Base-by-base conservation (phyloP, 2,113 vertebrate species). In the Cheilinus undulatus region DNA sequence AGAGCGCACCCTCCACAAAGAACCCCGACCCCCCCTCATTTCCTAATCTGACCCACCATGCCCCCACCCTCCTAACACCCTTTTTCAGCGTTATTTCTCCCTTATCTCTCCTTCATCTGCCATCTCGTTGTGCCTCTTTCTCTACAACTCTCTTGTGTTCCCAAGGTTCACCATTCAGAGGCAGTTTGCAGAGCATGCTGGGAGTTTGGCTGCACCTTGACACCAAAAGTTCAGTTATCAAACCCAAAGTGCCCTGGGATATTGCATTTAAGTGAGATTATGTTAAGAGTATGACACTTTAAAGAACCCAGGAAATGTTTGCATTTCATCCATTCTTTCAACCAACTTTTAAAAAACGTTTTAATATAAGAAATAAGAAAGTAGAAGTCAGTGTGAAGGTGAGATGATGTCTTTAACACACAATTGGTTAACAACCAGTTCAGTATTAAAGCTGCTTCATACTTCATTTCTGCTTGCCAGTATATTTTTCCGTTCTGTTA, bases 41-140 rank as follows among this genome's bases (percentile, higher is more conserved):
- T 40, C 59, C 54, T 43, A 45, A 24, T 57, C 30, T 9, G 3
- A 48, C 67, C 45, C 66, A 34, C 78, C 46, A 66, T 22, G 22
- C 4, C 2, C 40, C 57, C 23, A 45, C 56, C 62, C 61, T 43
- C 51, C 34, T 19, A 61, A n/a, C 32, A 13, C 19, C 19, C 63
- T 73, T 63, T 65, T 56, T 73, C 22, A 19, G 20, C 11, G 7
- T 4, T 24, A 40, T 70, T 56, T 57, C 58, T 59, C 46, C 50
- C 43, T 7, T 85, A 65, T 71, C 67, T 78, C 34, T 70, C 69
- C 68, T 81, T 79, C 64, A 76, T 87, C 66, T 73, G 5, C 12
- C 58, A 45, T 65, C 53, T 65, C 70, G 24, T 36, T 52, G 36
- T 43, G 22, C 46, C 58, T 52, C 61, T 76, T 27, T 59, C 60